Base-by-base conservation (phyloP, 1,140 invertebrate species). In the Dendroctonus ponderosae region DNA sequence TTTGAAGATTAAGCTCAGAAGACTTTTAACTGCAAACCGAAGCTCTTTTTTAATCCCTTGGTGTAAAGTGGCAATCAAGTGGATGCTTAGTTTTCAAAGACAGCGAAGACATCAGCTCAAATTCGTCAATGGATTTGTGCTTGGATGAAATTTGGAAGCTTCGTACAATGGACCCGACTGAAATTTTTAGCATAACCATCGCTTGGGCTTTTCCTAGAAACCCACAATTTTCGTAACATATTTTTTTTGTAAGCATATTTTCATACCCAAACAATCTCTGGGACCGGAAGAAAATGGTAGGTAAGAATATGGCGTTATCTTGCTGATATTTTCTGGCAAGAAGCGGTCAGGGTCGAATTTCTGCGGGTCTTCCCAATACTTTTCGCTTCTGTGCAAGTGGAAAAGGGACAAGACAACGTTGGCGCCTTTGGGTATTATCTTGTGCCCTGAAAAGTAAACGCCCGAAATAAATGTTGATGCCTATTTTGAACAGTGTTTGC, bases 321-420 rank as follows among this genome's bases (percentile, higher is more conserved):
- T 72, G 0, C 63, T 57, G 4, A 69, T 57, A 67, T 83, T 82
- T 63, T 88, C 86, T 0, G 82, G 79, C 15, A 82, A 69, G 74
- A 89, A 89, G 67, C 86, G 75, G 38, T 88, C 86, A 0, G 88
- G 88, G 78, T 88, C 79, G 71, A 86, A 90, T 12, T 70, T 72
- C 2, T 86, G 80, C 5, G 87, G 85, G 65, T 89, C 77, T 15
- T 48, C 14, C 62, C 60, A 71, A 48, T 69, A 69, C 41, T 67
- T 62, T 54, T 65, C 62, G 52, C 64, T 59, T n/a, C 58, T 51
- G n/a, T 72, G 70, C 2, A 66, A 44, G 44, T 62, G 39, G 7
- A 62, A 57, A 12, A 63, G 59, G 8, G 44, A 37, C 7, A 72
- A 37, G 14, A 42, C 5, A 14, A 65, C 57, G 5, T 39, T 49